Percentiles rank a stretch among this genome's conserved stretches.
Conservation (phyloP, 2,888 invertebrate species). For the Arrhopalites spinosus region DNA sequence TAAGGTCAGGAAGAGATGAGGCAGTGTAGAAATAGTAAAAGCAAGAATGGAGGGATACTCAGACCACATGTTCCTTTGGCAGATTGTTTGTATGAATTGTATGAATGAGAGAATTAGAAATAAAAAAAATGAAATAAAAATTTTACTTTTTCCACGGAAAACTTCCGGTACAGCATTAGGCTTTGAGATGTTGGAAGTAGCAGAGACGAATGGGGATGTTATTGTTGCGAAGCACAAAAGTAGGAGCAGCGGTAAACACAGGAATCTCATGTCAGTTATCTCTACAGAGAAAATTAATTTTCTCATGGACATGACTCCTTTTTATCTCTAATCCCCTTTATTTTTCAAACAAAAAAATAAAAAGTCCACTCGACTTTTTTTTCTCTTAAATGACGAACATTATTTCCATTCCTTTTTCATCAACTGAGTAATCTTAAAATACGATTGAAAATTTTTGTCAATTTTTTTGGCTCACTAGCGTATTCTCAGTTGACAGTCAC, state of each 20-base stretch:
- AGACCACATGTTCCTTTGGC: constrained; percentile 2
- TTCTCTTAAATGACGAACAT: no score
- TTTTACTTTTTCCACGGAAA: constrained; percentile 49
- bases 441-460: no score
- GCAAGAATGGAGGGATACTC: neutral
- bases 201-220: constrained; percentile 26
- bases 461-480: no score
- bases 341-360: no score
- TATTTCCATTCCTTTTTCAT: no score
- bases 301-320: neutral
- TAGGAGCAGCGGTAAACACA: constrained; percentile 23
- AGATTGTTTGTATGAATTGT: no score
- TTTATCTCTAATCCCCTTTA: no score
- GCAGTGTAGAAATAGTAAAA: no score
- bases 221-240: constrained; percentile 32
- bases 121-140: constrained; percentile 6
- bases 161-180: constrained; percentile 38
- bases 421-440: no score
- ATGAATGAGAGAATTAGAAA: constrained; percentile 10
- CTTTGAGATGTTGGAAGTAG: neutral
- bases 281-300: neutral
- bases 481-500: no score
- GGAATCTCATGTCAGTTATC: constrained; percentile 17
- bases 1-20: no score
- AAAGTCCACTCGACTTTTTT: no score